A percentile compares a stretch with the other conserved stretches of the same genome.
phyloP scores from a whole-genome alignment of 2,888 invertebrate genomes.

The Drosophila longiperda region DNA sequence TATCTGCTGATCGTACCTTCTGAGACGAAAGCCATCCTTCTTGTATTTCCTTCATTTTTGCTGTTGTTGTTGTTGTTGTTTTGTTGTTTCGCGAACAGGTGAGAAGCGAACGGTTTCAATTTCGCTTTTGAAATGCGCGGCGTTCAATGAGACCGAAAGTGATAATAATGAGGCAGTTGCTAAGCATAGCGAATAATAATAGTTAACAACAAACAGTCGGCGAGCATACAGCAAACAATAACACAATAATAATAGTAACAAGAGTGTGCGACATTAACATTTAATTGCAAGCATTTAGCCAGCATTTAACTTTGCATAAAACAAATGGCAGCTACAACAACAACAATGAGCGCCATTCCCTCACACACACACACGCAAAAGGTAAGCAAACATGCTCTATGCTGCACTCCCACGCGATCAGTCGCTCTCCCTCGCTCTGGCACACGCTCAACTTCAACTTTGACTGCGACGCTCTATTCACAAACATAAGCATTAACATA shows the following conservation, averaged over 20 bases:
- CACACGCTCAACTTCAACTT: conserved; percentile 21
- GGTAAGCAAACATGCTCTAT: not conserved
- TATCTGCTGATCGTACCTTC: not conserved
- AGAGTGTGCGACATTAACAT: conserved; percentile 71
- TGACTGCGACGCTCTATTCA: conserved; percentile 7
- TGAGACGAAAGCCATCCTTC: not conserved
- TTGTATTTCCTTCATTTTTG: conserved; percentile 17
- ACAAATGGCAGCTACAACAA: conserved; percentile 57
- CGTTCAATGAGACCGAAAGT: conserved; percentile 73
- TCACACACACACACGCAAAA: conserved; percentile 1
- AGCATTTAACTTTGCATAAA: conserved; percentile 79
- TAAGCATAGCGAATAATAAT: conserved; percentile 42
- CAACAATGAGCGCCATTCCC: conserved; percentile 17
- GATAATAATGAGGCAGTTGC: conserved; percentile 44
- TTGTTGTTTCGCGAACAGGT: conserved; percentile 58
- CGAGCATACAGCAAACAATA: conserved; percentile 30
- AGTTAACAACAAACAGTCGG: conserved; percentile 34
- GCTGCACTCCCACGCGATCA: conserved; percentile 41
- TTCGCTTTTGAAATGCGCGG: conserved; percentile 67
- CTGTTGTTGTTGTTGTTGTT: conserved; percentile 30
- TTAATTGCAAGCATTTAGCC: conserved; percentile 77
- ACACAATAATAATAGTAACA: conserved; percentile 35
- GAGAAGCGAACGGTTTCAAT: conserved; percentile 62
- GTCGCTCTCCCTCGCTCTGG: conserved; percentile 15
- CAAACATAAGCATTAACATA: conserved; percentile 34